These are phyloP conservation scores for Rotaria sp. DNA, from an alignment of 2,888 invertebrate genomes.

Conservation along the genomic window DNA sequence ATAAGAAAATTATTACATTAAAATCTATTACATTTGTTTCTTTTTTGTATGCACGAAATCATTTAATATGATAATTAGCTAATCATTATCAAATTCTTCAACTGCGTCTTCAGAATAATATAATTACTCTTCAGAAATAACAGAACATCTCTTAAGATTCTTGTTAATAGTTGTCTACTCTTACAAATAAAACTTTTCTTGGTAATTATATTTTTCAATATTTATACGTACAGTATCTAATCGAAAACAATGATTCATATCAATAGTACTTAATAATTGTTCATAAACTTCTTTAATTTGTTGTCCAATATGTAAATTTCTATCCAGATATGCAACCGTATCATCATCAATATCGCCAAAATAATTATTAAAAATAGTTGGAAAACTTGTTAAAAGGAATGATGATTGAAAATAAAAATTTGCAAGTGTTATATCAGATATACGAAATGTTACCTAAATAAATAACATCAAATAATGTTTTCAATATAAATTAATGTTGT, in stretches of 20 bases:
- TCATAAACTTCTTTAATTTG: slow-evolving; percentile 54
- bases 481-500: not conserved
- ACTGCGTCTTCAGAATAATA: too few species aligned
- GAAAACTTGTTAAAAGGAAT: slow-evolving; percentile 48
- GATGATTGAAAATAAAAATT: slow-evolving; percentile 53
- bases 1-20: too few species aligned
- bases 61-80: too few species aligned
- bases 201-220: too few species aligned
- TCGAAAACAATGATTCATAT: slow-evolving; percentile 48
- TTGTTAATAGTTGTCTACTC: too few species aligned
- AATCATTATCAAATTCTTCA: too few species aligned
- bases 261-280: slow-evolving; percentile 54
- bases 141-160: too few species aligned
- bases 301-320: slow-evolving; percentile 52
- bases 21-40: too few species aligned
- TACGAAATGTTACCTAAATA: slow-evolving; percentile 43
- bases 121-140: too few species aligned
- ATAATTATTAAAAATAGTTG: slow-evolving; percentile 54
- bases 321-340: slow-evolving; percentile 52
- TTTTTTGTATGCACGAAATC: too few species aligned
- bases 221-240: slow-evolving; percentile 49
- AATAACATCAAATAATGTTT: not conserved
- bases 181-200: too few species aligned
- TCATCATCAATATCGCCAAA: slow-evolving; percentile 52
- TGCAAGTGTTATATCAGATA: slow-evolving; percentile 53